A percentile compares a stretch with the other conserved stretches of the same genome.
Evolutionary conservation across 2,888 invertebrate species (phyloP).

Genomic region (Fissipunctia ypsillon): DNA sequence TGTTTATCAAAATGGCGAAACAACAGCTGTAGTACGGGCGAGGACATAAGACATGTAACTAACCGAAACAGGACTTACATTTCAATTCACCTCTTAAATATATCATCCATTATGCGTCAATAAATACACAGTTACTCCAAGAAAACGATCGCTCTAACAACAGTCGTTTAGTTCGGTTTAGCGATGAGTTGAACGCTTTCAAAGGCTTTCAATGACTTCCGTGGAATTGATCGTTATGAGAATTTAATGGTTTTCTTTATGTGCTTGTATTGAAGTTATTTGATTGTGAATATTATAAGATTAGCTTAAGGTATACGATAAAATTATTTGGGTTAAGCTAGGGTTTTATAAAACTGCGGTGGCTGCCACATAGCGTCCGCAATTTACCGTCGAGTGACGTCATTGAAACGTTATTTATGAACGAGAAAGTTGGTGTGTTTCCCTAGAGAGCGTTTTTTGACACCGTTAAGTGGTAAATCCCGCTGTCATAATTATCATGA

Average conservation of each 20-base stretch:
- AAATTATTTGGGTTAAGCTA: too few relatives aligned
- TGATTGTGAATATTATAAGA: background rate
- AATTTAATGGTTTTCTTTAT: conserved; percentile 1
- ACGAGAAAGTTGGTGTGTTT: too few relatives aligned
- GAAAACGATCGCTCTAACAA: conserved; percentile 3
- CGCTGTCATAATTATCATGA: too few relatives aligned
- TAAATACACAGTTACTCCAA: conserved; percentile 20
- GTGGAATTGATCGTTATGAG: conserved; percentile 26
- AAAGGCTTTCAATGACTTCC: conserved; percentile 15
- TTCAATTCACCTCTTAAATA: conserved; percentile 10
- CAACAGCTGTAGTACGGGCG: background rate
- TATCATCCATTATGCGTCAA: conserved; percentile 14
- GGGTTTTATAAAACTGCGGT: too few relatives aligned
- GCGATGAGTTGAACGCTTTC: background rate
- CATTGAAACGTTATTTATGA: too few relatives aligned
- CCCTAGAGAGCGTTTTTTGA: too few relatives aligned
- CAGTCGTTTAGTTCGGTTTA: conserved; percentile 13
- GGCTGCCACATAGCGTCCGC: too few relatives aligned
- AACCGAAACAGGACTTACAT: background rate
- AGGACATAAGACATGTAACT: too few relatives aligned
- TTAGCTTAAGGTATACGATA: too few relatives aligned
- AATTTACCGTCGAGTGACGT: too few relatives aligned
- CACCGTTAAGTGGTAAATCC: too few relatives aligned
- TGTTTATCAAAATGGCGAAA: background rate
- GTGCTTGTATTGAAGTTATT: conserved; percentile 17